phyloP scores from a whole-genome alignment of 2,888 invertebrate species.

The Drosophila melanocephala region DNA sequence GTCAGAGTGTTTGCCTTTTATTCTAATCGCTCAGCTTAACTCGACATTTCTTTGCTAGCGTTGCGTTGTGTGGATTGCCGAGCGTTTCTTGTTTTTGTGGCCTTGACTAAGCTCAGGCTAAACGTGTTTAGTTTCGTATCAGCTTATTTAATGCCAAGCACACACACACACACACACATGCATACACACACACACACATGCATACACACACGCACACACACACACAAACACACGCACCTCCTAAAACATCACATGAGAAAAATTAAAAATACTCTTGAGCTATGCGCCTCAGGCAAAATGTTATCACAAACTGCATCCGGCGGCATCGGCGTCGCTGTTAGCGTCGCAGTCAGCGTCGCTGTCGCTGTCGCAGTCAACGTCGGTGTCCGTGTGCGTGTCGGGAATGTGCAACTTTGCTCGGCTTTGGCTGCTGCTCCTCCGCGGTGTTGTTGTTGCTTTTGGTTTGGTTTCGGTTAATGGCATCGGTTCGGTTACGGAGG shows the following conservation, averaged over 20 bases:
- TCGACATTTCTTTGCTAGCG: slow-evolving; percentile 6
- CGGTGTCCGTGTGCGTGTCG: slow-evolving; percentile 7
- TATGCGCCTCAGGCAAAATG: slow-evolving; percentile 68
- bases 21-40: slow-evolving; percentile 21
- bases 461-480: slow-evolving; percentile 19
- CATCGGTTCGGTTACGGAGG: slow-evolving; percentile 28
- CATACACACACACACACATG: not conserved
- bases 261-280: slow-evolving; percentile 45
- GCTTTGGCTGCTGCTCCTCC: slow-evolving; percentile 14
- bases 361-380: slow-evolving; percentile 20
- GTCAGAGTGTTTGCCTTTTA: slow-evolving; percentile 1
- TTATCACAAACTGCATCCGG: slow-evolving; percentile 81
- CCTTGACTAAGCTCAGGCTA: slow-evolving; percentile 48
- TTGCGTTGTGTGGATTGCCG: not conserved
- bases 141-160: slow-evolving; percentile 26
- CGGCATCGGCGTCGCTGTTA: slow-evolving; percentile 28
- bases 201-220: not conserved
- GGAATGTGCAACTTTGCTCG: slow-evolving; percentile 24
- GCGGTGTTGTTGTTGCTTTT: slow-evolving; percentile 11
- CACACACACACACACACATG: slow-evolving; percentile 1
- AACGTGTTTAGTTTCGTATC: slow-evolving; percentile 48
- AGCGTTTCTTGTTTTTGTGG: slow-evolving; percentile 23
- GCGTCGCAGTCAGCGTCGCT: slow-evolving; percentile 14
- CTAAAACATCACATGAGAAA: slow-evolving; percentile 33
- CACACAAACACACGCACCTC: not conserved